Percentiles rank a stretch among this genome's conserved stretches.
phyloP scores from a whole-genome alignment of 2,888 invertebrate species.

The Meta bourneti region DNA sequence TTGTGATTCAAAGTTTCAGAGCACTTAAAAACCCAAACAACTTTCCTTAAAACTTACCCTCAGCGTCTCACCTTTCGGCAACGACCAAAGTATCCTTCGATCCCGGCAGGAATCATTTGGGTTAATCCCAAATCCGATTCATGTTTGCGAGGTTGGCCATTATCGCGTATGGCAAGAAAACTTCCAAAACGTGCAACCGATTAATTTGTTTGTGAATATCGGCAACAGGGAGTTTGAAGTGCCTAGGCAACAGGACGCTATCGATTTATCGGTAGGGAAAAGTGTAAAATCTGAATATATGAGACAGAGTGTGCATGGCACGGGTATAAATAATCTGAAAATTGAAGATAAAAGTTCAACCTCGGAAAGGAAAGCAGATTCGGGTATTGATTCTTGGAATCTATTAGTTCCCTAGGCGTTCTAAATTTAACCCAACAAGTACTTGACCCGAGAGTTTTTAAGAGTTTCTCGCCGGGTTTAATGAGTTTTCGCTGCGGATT shows the following conservation, averaged over 20 bases:
- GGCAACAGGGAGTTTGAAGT: not conserved
- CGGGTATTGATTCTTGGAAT: not conserved
- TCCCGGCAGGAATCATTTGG: not conserved
- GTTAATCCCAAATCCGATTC: not conserved
- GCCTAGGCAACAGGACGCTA: conserved; percentile 36
- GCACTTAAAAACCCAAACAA: too few species aligned
- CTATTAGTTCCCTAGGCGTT: not conserved
- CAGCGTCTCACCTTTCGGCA: too few species aligned
- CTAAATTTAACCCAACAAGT: not conserved
- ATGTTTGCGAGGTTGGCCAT: not conserved
- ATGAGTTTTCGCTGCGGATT: not conserved
- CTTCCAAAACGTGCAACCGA: not conserved
- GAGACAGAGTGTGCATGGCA: conserved; percentile 7
- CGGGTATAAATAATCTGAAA: conserved; percentile 38
- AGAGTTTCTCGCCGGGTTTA: not conserved
- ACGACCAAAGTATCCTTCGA: too few species aligned
- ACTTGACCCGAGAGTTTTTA: not conserved
- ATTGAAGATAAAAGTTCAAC: conserved; percentile 40
- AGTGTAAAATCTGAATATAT: conserved; percentile 42
- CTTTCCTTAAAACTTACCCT: too few species aligned
- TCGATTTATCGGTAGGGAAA: conserved; percentile 57
- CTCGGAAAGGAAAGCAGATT: not conserved
- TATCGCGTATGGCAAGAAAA: not conserved
- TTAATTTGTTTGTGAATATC: conserved; percentile 42
- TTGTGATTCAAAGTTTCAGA: too few species aligned